phyloP scores from a whole-genome alignment of 2,113 vertebrate species.

The Labeo rohita region DNA sequence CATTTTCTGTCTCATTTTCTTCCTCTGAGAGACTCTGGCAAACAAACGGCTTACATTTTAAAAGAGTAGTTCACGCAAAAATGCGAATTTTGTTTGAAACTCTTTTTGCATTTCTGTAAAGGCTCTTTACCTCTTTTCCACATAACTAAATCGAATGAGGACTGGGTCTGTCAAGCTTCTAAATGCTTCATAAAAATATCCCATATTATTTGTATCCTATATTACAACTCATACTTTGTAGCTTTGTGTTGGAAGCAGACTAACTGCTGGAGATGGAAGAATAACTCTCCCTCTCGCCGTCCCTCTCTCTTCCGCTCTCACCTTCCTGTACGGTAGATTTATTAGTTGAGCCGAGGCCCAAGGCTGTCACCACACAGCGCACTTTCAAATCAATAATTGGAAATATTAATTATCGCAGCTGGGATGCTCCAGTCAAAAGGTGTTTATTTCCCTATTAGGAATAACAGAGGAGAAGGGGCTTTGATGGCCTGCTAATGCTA shows the following conservation, averaged over 20 bases:
- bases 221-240: neutral
- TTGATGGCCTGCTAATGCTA: conserved; percentile 75
- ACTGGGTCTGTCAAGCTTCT: neutral
- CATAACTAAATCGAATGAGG: neutral
- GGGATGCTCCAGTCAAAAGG: conserved; percentile 68
- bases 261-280: neutral
- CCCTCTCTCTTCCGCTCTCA: conserved; percentile 36
- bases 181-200: neutral
- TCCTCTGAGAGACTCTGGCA: conserved; percentile 36
- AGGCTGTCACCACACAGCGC: conserved; percentile 75
- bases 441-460: conserved; percentile 77
- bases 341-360: conserved; percentile 66
- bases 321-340: conserved; percentile 68
- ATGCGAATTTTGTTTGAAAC: neutral
- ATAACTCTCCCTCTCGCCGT: conserved; percentile 1
- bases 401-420: conserved; percentile 82
- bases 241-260: neutral
- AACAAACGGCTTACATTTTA: conserved; percentile 43
- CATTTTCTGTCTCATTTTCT: conserved; percentile 48
- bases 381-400: conserved; percentile 81
- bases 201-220: neutral
- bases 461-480: conserved; percentile 69
- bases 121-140: neutral
- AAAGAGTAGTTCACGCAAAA: conserved; percentile 13
- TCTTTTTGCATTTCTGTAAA: neutral